Evolutionary conservation across 1,140 invertebrate genomes (phyloP), one percentile per base, ranked within the genome.

Genomic region (Formica selysi): DNA sequence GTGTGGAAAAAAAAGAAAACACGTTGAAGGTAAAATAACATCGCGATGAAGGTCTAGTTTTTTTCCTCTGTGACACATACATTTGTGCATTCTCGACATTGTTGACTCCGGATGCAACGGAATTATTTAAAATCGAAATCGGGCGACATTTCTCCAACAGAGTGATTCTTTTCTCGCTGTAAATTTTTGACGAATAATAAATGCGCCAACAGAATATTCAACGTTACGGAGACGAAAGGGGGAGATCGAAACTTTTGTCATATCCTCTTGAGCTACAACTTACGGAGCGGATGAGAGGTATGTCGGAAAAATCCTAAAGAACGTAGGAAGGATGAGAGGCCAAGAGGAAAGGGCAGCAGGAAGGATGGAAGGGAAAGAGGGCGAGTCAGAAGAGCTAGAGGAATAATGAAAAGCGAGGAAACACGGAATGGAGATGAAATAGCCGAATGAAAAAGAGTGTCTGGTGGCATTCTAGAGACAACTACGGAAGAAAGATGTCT

Each of bases 161-260:
- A 74, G 38, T 68, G 79, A 83, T 83, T 51, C 68, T 41, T 74
- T 61, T 59, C 54, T 44, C 68, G 68, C 48, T 83, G 79, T 83
- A 83, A 83, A 83, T 83, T 83, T 83, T 38, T 61, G 54, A 38
- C 68, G 79, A 73, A 83, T 83, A 83, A 83, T 83, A 41, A 61
- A 73, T 74, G 54, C 29, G 79, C 68, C 68, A 83, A 74, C 68
- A 57, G 68, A 83, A 83, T 83, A 83, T 83, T 83, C 79, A 74
- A 83, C 54, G 54, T 83, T 48, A 83, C 79, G 54, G 13, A 48
- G 26, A 26, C 26, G 51, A 41, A 51, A 51, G 48, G 16, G 29
- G n/a, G 5, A 62, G 54, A 73, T 83, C 79, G 68, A 68, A 83
- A 83, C 79, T 83, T 83, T 74, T 68, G 79, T 83, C 54, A 71